Evolutionary conservation across 2,113 vertebrate species (phyloP).

Genomic region (Cyprinodon variegatus): DNA sequence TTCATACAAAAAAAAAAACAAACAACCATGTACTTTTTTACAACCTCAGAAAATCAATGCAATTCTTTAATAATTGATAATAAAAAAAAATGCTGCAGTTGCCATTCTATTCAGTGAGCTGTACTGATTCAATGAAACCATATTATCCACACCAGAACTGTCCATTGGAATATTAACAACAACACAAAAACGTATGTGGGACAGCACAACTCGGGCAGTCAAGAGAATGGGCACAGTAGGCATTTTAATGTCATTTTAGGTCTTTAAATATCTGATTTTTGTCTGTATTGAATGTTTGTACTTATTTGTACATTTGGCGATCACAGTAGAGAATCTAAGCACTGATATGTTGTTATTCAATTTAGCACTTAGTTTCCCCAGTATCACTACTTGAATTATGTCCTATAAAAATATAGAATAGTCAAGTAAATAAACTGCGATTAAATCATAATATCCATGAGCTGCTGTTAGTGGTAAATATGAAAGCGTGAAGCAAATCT

Average conservation of each 20-base stretch:
- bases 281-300: background rate
- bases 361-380: no score
- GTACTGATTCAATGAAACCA: background rate
- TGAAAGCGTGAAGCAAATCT: conserved; percentile 6
- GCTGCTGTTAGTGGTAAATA: background rate
- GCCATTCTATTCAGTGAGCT: background rate
- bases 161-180: background rate
- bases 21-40: background rate
- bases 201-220: background rate
- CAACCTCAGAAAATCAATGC: background rate
- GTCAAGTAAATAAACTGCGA: background rate
- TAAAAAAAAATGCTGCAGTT: background rate
- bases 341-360: background rate
- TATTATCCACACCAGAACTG: background rate
- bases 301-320: background rate
- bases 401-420: background rate
- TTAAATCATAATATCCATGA: background rate
- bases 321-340: background rate
- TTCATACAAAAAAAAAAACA: background rate
- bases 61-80: background rate
- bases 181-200: background rate
- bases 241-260: background rate
- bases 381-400: background rate
- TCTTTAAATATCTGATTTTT: background rate
- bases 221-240: background rate